phyloP scores from a whole-genome alignment of 1,140 invertebrate species.

The Steinernema khuongi region DNA sequence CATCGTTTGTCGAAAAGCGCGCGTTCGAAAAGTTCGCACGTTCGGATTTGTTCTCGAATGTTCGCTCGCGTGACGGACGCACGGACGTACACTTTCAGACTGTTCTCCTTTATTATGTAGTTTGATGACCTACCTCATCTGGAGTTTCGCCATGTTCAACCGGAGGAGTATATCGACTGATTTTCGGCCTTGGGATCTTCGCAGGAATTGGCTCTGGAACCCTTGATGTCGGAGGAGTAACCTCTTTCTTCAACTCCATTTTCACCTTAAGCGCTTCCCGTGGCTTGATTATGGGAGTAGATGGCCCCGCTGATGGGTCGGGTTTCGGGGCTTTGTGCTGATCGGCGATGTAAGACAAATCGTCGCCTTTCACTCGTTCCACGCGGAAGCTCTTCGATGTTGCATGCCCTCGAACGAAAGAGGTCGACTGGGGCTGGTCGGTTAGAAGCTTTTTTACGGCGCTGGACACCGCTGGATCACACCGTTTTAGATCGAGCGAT shows the following conservation, averaged over 20 bases:
- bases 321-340: not conserved
- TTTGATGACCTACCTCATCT: conserved; percentile 39
- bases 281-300: conserved; percentile 10
- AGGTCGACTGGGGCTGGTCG: not conserved
- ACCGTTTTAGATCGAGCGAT: not conserved
- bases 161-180: conserved; percentile 26
- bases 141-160: conserved; percentile 34
- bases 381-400: conserved; percentile 30
- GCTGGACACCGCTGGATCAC: conserved; percentile 18
- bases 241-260: conserved; percentile 22
- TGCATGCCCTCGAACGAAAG: not conserved
- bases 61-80: too few species aligned
- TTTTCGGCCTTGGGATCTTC: conserved; percentile 37
- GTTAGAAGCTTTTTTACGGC: conserved; percentile 22
- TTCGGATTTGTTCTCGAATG: too few species aligned
- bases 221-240: conserved; percentile 26
- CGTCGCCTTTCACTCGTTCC: conserved; percentile 25
- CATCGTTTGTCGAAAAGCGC: too few species aligned
- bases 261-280: conserved; percentile 23
- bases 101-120: too few species aligned
- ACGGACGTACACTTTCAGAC: too few species aligned
- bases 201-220: conserved; percentile 36
- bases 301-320: conserved; percentile 15
- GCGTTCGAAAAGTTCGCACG: too few species aligned
- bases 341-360: conserved; percentile 23